Evolutionary conservation across 2,888 invertebrate genomes (phyloP).

Genomic region (Hemistola chrysoprasaria): DNA sequence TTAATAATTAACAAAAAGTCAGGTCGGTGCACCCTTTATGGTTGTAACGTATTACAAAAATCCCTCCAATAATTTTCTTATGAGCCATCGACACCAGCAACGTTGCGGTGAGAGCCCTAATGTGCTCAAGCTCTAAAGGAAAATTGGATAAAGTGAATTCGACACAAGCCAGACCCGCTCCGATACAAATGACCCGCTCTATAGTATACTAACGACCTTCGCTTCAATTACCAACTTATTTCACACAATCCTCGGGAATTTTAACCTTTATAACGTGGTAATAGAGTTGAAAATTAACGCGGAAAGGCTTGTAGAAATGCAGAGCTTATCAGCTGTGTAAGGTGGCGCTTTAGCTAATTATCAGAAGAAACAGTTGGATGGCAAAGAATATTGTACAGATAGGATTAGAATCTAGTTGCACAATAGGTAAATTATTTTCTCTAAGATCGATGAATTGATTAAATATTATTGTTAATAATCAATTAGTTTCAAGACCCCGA

Average conservation of each 20-base stretch:
- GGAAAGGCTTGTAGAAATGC: conserved; percentile 36
- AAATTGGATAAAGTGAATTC: conserved; percentile 18
- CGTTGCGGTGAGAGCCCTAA: too few relatives aligned
- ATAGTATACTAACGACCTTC: conserved; percentile 37
- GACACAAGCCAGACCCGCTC: conserved; percentile 34
- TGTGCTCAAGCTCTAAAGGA: too few relatives aligned
- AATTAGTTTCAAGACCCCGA: too few relatives aligned
- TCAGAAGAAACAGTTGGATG: conserved; percentile 42
- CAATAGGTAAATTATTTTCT: too few relatives aligned
- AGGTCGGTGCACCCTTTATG: too few relatives aligned
- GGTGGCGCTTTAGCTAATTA: conserved; percentile 59
- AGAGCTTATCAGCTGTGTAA: conserved; percentile 48
- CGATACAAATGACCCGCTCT: conserved; percentile 34
- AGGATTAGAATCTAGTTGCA: too few relatives aligned
- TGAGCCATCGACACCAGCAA: background rate
- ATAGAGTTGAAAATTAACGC: conserved; percentile 30
- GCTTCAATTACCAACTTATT: conserved; percentile 10
- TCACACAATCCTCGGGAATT: conserved; percentile 13
- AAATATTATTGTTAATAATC: too few relatives aligned
- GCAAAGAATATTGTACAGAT: conserved; percentile 16
- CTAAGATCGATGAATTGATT: too few relatives aligned
- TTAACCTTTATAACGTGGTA: conserved; percentile 20
- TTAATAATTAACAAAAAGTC: too few relatives aligned
- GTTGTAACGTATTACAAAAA: too few relatives aligned
- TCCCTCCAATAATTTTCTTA: background rate